These are phyloP conservation scores for Psylliodes chrysocephalus DNA, from an alignment of 2,888 invertebrate species.

Conservation along the genomic window DNA sequence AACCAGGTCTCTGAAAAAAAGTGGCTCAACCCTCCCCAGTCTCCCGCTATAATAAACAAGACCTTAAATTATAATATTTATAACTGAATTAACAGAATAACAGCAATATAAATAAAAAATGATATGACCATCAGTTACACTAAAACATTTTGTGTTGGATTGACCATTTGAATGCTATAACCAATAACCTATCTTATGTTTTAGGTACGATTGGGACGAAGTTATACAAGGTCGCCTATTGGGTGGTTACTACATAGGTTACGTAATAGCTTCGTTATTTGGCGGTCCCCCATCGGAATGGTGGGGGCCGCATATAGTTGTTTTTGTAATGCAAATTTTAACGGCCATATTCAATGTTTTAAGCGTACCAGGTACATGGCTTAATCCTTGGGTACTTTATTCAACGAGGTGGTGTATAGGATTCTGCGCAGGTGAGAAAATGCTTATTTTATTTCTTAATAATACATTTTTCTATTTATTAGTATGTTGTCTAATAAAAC, in stretches of 20 bases:
- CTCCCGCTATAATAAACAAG: too few species aligned
- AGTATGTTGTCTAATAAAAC: too few species aligned
- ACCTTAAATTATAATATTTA: too few species aligned
- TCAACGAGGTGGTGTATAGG: background rate
- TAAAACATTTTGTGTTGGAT: too few species aligned
- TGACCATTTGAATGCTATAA: too few species aligned
- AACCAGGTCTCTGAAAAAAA: background rate
- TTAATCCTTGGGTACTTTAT: background rate
- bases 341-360: slow-evolving; percentile 56
- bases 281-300: slow-evolving; percentile 51
- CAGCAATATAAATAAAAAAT: too few species aligned
- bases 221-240: slow-evolving; percentile 48
- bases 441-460: too few species aligned
- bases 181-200: too few species aligned
- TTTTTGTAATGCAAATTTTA: slow-evolving; percentile 47
- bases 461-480: too few species aligned
- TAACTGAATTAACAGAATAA: too few species aligned
- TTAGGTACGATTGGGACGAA: slow-evolving; percentile 51
- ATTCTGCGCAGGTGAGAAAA: background rate
- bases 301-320: slow-evolving; percentile 50
- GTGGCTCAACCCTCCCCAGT: background rate
- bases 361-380: slow-evolving; percentile 60
- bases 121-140: too few species aligned
- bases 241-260: slow-evolving; percentile 52
- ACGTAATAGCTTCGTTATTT: slow-evolving; percentile 48